Percentiles rank a stretch among this genome's conserved stretches.
phyloP scores from a whole-genome alignment of 1,140 invertebrate species.

The Drosophila pruinosa region DNA sequence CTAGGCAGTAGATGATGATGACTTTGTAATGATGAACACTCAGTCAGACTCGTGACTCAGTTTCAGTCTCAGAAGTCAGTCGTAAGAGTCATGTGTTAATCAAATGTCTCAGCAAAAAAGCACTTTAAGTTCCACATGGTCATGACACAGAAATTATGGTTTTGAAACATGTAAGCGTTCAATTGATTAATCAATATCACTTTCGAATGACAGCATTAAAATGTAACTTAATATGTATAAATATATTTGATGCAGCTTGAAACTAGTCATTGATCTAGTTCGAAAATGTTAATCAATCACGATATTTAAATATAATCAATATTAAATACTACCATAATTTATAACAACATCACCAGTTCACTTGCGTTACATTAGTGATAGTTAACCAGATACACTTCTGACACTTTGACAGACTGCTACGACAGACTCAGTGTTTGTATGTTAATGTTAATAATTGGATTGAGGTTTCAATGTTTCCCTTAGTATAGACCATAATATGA shows the following conservation, averaged over 20 bases:
- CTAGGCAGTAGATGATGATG: conserved; percentile 13
- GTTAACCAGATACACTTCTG: background rate
- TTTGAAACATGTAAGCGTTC: background rate
- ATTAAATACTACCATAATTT: too few relatives aligned
- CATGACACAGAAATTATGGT: background rate
- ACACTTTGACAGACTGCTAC: background rate
- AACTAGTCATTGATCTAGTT: too few relatives aligned
- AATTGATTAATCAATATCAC: background rate
- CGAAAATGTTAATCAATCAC: too few relatives aligned
- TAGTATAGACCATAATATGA: background rate
- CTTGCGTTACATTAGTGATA: too few relatives aligned
- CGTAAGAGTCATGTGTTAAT: conserved; percentile 27
- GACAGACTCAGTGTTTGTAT: background rate
- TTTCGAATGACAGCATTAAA: background rate
- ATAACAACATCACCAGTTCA: too few relatives aligned
- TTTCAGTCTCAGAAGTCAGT: conserved; percentile 18
- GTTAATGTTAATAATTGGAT: background rate
- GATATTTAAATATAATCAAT: too few relatives aligned
- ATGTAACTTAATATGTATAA: background rate
- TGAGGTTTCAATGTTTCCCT: background rate
- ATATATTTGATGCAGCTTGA: too few relatives aligned
- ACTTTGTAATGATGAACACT: conserved; percentile 59
- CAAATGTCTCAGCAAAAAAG: background rate
- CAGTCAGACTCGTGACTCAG: conserved; percentile 8
- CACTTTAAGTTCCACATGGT: conserved; percentile 7